Percentiles rank a stretch among this genome's conserved stretches.
Conservation (phyloP, 2,113 vertebrate genomes). For the Nesogale talazaci region DNA sequence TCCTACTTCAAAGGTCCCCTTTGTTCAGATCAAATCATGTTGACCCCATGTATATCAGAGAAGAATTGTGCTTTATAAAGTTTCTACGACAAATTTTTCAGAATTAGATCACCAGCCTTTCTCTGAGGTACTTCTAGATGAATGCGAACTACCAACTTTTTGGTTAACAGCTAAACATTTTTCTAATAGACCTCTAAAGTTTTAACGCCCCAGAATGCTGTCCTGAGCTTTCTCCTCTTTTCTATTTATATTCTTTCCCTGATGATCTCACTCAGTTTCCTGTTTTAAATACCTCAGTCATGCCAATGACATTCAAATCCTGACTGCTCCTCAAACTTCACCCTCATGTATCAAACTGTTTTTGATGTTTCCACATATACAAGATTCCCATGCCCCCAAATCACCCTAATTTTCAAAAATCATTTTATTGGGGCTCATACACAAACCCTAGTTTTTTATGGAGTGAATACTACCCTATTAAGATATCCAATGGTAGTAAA, state of each 20-base stretch:
- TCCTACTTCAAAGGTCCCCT: too few species aligned
- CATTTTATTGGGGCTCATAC: too few species aligned
- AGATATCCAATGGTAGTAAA: background rate
- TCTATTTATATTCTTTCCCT: slow-evolving; percentile 53
- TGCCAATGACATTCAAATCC: slow-evolving; percentile 48
- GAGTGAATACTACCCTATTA: background rate
- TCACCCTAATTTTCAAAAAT: too few species aligned
- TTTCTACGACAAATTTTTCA: too few species aligned
- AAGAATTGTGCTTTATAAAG: too few species aligned
- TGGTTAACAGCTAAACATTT: background rate
- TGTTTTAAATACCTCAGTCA: slow-evolving; percentile 55
- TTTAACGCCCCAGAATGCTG: background rate
- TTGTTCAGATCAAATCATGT: too few species aligned
- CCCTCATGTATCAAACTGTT: background rate
- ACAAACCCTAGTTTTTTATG: slow-evolving; percentile 33
- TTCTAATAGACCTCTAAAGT: background rate
- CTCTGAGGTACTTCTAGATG: too few species aligned
- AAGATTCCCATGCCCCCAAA: background rate
- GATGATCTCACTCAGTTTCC: slow-evolving; percentile 13
- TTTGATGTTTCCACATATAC: background rate
- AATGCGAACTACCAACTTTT: too few species aligned
- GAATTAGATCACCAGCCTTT: too few species aligned
- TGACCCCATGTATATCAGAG: too few species aligned
- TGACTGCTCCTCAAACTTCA: slow-evolving; percentile 50
- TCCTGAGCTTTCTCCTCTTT: background rate